Conservation (phyloP, 2,113 vertebrate genomes). For the Etheostoma cragini region DNA sequence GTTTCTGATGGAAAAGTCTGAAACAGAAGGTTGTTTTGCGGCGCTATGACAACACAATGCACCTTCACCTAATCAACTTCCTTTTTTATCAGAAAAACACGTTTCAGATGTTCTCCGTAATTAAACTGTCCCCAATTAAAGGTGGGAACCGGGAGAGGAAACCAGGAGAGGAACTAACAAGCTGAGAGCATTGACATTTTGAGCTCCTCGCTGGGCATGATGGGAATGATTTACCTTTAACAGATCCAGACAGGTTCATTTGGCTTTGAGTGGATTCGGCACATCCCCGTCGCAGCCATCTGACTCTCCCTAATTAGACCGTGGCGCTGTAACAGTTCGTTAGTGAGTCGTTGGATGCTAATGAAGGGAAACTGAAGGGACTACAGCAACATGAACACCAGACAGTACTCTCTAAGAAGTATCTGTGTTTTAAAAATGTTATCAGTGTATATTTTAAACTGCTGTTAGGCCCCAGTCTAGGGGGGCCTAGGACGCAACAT, state of each 20-base stretch:
- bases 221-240: not conserved
- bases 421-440: no score
- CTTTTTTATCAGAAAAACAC: not conserved
- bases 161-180: not conserved
- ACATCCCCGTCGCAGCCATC: not conserved
- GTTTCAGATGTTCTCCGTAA: not conserved
- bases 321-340: not conserved
- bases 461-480: no score
- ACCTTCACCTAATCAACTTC: not conserved
- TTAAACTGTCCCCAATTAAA: not conserved
- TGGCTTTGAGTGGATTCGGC: not conserved
- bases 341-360: not conserved
- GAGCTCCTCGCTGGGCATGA: not conserved
- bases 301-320: not conserved
- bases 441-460: no score
- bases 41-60: not conserved
- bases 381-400: not conserved
- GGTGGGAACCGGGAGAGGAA: not conserved
- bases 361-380: not conserved
- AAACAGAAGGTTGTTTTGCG: not conserved
- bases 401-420: no score
- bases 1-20: not conserved
- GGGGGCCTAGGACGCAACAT: no score
- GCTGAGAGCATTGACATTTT: not conserved
- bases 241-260: not conserved